Evolutionary conservation across 2,888 invertebrate species (phyloP), one percentile per base, ranked within the genome.

Genomic region (Arctia plantaginis): DNA sequence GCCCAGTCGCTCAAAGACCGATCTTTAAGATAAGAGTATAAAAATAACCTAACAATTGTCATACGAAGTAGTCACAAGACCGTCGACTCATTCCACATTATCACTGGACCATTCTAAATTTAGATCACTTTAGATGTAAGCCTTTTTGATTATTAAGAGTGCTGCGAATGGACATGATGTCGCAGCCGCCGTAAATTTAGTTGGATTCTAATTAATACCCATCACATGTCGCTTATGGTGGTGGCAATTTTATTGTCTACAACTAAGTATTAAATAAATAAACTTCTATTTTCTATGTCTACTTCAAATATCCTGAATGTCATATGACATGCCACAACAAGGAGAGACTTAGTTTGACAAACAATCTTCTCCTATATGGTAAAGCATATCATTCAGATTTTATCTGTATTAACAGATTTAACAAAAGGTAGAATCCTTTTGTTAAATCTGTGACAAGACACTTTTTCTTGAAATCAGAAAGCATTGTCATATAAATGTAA

Each of bases 81-180:
- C 88, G 82, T 83, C 87, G 88, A 89, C 90, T 90, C 86, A 86
- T 82, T 86, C 84, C 88, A 89, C 89, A 89, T 92, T 91, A 89
- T 86, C 90, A 90, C 89, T 89, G 82, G 85, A 80, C 71, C 74
- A 80, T 76, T 89, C 94, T 95, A 95, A 90, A 92, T 93, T 92
- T 95, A 94, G 94, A 90, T 80, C 92, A 91, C 88, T 92, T 91
- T 85, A 90, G 86, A 85, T 86, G 88, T 91, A 91, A 93, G 93
- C 91, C 91, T 91, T 90, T 90, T 92, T 87, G 87, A 92, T 93
- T 92, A 90, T 82, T 76, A 75, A 41, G 23, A 70, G 70, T 62
- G 62, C 62, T 70, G 76, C 89, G 89, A 90, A 86, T 89, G 89
- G 70, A 89, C 77, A 90, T 87, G 85, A 87, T 84, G 83, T 86